Evolutionary conservation across 2,797 vertebrate genomes (phyloP).

Genomic region (Falco berigora): DNA sequence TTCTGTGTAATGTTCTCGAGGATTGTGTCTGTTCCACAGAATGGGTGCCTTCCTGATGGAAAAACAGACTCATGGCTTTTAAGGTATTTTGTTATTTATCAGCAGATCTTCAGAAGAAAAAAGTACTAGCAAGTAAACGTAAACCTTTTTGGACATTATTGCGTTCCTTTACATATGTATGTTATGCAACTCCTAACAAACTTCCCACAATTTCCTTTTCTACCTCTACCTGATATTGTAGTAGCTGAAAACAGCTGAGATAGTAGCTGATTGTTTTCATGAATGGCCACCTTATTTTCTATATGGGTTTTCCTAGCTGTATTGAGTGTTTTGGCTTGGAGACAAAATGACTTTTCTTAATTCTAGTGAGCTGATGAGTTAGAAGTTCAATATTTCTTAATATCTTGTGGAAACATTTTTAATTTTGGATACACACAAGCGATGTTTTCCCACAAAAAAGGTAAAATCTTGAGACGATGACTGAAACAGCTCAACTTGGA

Average conservation of each 20-base stretch:
- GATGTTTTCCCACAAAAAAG: neutral
- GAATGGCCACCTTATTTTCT: neutral
- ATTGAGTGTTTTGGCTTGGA: neutral
- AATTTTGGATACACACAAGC: neutral
- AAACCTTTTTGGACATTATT: neutral
- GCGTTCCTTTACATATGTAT: neutral
- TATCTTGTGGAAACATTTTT: neutral
- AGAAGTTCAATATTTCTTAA: neutral
- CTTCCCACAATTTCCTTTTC: neutral
- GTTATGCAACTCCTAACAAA: neutral
- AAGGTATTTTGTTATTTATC: neutral
- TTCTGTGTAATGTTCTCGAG: neutral
- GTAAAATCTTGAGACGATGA: neutral
- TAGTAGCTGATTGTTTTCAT: neutral
- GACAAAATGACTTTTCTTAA: neutral
- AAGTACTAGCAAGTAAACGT: neutral
- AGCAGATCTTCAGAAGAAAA: neutral
- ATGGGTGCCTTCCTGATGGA: neutral
- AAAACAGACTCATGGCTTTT: neutral
- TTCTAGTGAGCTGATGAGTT: neutral
- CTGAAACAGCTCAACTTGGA: neutral
- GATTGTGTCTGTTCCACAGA: neutral
- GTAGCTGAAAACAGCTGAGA: neutral
- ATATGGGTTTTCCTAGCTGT: neutral
- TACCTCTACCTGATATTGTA: neutral